Base-by-base conservation (phyloP, 2,113 vertebrate species). In the Phrynosoma platyrhinos region DNA sequence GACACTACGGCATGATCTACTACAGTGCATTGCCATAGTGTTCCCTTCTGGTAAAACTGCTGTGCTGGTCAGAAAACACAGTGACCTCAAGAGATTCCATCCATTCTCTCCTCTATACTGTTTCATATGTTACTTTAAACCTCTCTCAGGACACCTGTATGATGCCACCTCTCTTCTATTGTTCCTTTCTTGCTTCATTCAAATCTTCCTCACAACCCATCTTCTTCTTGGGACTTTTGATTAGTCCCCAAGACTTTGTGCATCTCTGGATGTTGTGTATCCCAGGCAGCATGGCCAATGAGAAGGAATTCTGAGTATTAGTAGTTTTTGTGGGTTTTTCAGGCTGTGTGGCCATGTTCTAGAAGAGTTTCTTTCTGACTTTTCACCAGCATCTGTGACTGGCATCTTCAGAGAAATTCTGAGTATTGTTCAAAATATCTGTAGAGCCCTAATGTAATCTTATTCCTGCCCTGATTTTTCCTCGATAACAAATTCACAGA, bases 31-130 rank as follows among this genome's bases (percentile, higher is more conserved):
- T 8, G 23, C 36, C 52, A 6, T 20, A 62, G 23, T 88, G 90
- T 36, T 88, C 13, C 32, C 84, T 80, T 83, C 18, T 25, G 88
- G 64, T 85, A 89, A 94, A 95, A 88, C 16, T 40, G 30, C 53
- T 87, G 32, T 89, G 40, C 55, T 85, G 75, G 40, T 85, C 23
- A 69, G 86, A 47, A 92, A 87, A 78, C 36, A 84, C 32, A 93
- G 55, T 87, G 86, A 84, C 80, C 32, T 58, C 30, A 84, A 84
- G n/a, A 55, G 6, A 8, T 20, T 32, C 21, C 20, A 23, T 6
- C 32, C 74, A 8, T 27, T 53, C 27, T 55, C n/a, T 72, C 7
- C 27, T n/a, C 53, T n/a, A 47, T 47, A 21, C 14, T 79, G 78
- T 16, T 7, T 21, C 7, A 58, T 58, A 83, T 14, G n/a, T 40